Evolutionary conservation across 1,140 invertebrate species (phyloP).

Genomic region (Halictus rubicundus): DNA sequence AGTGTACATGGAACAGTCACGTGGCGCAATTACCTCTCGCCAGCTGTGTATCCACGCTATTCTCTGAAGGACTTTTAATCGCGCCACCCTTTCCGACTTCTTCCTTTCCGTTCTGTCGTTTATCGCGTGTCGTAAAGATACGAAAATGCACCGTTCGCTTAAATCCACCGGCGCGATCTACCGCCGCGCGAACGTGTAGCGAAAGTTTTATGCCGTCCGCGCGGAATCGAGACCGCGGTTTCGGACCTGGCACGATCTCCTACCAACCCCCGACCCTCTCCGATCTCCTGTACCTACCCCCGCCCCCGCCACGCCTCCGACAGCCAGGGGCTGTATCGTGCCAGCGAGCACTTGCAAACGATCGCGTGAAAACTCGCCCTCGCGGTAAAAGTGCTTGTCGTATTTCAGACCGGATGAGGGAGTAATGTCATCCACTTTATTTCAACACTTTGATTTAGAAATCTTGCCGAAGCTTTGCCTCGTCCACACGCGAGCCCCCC

Average conservation of each 20-base stretch:
- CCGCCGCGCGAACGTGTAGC: background rate
- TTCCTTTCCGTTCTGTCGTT: constrained; percentile 56
- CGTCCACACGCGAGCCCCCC: background rate
- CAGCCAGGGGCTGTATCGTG: background rate
- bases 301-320: too few relatives aligned
- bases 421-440: background rate
- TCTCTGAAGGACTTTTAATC: constrained; percentile 74
- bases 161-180: constrained; percentile 24
- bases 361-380: constrained; percentile 18
- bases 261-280: too few relatives aligned
- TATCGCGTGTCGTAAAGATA: constrained; percentile 66
- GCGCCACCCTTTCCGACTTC: constrained; percentile 49
- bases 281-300: too few relatives aligned
- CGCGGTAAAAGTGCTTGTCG: background rate
- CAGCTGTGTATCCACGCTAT: constrained; percentile 71
- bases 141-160: constrained; percentile 27
- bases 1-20: constrained; percentile 69
- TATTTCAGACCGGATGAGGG: constrained; percentile 19
- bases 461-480: background rate
- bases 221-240: constrained; percentile 4
- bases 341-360: constrained; percentile 8
- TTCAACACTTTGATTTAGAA: constrained; percentile 16
- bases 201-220: constrained; percentile 36
- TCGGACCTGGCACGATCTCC: background rate
- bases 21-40: constrained; percentile 72